Conservation (phyloP, 2,888 invertebrate species). For the Malthinus flaveolus region DNA sequence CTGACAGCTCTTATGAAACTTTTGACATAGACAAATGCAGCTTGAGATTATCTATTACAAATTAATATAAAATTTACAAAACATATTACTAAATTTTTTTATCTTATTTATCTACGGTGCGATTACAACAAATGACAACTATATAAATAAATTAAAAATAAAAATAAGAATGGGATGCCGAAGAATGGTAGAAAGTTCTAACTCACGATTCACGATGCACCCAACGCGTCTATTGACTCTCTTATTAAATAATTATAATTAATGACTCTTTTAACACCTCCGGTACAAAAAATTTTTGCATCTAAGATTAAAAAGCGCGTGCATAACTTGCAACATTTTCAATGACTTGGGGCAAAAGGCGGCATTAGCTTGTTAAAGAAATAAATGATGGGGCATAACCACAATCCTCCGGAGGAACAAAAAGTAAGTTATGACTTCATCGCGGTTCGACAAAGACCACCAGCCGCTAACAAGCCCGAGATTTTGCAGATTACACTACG, state of each 20-base stretch:
- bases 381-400: conserved; percentile 38
- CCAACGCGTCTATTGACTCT: conserved; percentile 37
- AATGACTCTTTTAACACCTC: not conserved
- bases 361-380: conserved; percentile 35
- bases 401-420: conserved; percentile 35
- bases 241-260: conserved; percentile 35
- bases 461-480: conserved; percentile 35
- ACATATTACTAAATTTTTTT: not conserved
- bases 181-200: too few species aligned
- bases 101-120: not conserved
- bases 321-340: conserved; percentile 19
- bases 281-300: conserved; percentile 2
- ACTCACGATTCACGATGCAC: not conserved
- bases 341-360: conserved; percentile 31
- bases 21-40: conserved; percentile 17
- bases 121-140: not conserved
- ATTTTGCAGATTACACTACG: conserved; percentile 34
- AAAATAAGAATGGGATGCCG: too few species aligned
- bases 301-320: conserved; percentile 19
- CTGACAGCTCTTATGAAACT: conserved; percentile 14
- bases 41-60: conserved; percentile 3
- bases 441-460: conserved; percentile 35
- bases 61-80: not conserved
- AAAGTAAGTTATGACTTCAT: conserved; percentile 38
- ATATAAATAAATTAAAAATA: too few species aligned